Evolutionary conservation across 2,113 vertebrate species (phyloP).

Genomic region (Garra rufa): DNA sequence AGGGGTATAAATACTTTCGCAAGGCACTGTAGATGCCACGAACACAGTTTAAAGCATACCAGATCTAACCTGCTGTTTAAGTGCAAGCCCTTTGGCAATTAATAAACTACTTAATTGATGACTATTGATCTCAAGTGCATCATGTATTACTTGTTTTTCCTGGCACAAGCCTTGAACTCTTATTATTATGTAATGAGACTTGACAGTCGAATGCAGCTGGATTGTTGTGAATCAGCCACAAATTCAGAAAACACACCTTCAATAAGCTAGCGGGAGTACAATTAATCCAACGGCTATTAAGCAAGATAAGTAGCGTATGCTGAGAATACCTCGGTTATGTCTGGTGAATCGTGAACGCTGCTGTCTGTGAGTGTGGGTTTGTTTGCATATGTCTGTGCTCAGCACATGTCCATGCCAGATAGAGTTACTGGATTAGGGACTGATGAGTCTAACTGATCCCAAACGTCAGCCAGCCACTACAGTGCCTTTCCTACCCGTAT

Average conservation of each 20-base stretch:
- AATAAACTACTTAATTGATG: not conserved
- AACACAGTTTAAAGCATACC: not conserved
- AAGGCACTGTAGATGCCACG: too few species aligned
- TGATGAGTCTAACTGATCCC: slow-evolving; percentile 66
- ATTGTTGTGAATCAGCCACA: not conserved
- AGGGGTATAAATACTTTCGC: too few species aligned
- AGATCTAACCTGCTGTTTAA: not conserved
- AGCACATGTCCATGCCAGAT: slow-evolving; percentile 60
- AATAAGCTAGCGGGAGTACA: not conserved
- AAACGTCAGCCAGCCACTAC: slow-evolving; percentile 45
- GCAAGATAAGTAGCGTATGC: not conserved
- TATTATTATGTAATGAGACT: not conserved
- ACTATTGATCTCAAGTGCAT: not conserved
- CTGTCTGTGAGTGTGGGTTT: not conserved
- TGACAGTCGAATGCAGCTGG: not conserved
- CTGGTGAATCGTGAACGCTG: not conserved
- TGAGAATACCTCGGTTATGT: not conserved
- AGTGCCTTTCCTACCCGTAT: slow-evolving; percentile 39
- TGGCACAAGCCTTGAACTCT: not conserved
- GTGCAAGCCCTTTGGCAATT: not conserved
- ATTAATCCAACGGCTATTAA: not conserved
- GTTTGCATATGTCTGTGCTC: slow-evolving; percentile 50
- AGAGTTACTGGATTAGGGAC: slow-evolving; percentile 67
- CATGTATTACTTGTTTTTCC: slow-evolving; percentile 3
- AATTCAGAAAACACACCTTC: slow-evolving; percentile 15